phyloP scores from a whole-genome alignment of 2,888 invertebrate genomes.

The Limnephilus rhombicus region DNA sequence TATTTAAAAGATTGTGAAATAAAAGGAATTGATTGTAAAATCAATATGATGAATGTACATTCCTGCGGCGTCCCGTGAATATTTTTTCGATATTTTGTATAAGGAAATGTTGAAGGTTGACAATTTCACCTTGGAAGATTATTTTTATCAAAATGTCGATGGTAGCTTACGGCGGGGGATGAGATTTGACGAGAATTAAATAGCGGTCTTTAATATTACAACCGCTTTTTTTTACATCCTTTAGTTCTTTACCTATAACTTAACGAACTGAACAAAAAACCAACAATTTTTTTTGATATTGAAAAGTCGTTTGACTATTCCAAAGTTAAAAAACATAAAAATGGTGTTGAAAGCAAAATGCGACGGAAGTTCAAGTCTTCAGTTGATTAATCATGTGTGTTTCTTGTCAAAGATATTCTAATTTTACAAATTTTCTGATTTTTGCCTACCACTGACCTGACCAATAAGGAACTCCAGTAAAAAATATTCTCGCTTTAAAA shows the following conservation, averaged over 20 bases:
- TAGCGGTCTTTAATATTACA: background rate
- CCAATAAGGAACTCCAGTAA: no score
- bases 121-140: background rate
- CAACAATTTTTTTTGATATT: no score
- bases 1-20: background rate
- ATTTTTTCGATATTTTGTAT: background rate
- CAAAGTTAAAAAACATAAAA: no score
- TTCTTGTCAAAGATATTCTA: background rate
- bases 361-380: no score
- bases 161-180: background rate
- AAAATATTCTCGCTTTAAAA: no score
- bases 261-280: no score
- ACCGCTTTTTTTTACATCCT: no score
- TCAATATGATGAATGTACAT: background rate
- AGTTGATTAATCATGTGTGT: background rate
- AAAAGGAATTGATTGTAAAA: background rate
- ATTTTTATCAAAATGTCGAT: background rate
- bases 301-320: no score
- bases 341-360: background rate
- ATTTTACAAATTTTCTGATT: background rate
- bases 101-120: background rate
- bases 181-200: background rate
- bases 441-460: background rate
- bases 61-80: background rate
- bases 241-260: no score